phyloP scores from a whole-genome alignment of 2,113 vertebrate genomes.

The Uria lomvia region DNA sequence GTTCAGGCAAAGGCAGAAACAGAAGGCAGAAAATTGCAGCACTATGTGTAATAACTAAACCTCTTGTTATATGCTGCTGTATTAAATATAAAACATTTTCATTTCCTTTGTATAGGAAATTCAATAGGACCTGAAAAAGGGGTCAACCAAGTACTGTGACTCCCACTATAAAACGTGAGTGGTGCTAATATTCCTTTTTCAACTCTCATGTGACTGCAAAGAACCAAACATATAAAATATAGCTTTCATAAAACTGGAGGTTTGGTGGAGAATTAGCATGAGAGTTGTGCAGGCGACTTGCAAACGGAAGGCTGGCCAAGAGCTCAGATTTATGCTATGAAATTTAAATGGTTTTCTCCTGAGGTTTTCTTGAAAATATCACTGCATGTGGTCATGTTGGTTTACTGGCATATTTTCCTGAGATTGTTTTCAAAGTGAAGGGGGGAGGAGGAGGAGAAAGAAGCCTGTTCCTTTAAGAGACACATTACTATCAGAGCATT shows the following conservation, averaged over 20 bases:
- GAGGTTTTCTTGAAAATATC: conserved; percentile 75
- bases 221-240: conserved; percentile 80
- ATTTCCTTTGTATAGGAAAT: conserved; percentile 80
- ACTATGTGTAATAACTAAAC: conserved; percentile 68
- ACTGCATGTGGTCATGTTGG: conserved; percentile 61
- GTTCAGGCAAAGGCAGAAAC: conserved; percentile 58
- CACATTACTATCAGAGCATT: neutral
- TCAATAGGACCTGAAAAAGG: conserved; percentile 73
- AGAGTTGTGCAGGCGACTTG: conserved; percentile 66
- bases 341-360: conserved; percentile 77
- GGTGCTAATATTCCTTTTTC: conserved; percentile 74
- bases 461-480: conserved; percentile 61
- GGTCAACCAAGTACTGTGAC: conserved; percentile 72
- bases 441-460: neutral
- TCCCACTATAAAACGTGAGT: conserved; percentile 75
- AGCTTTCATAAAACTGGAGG: conserved; percentile 79
- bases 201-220: conserved; percentile 69
- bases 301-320: conserved; percentile 70
- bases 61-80: conserved; percentile 67
- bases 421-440: conserved; percentile 59
- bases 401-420: conserved; percentile 64
- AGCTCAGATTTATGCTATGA: conserved; percentile 75
- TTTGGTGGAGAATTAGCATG: conserved; percentile 76
- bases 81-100: conserved; percentile 80
- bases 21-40: conserved; percentile 66